Evolutionary conservation across 2,797 vertebrate species (phyloP).

Genomic region (Sebastes iracundus): DNA sequence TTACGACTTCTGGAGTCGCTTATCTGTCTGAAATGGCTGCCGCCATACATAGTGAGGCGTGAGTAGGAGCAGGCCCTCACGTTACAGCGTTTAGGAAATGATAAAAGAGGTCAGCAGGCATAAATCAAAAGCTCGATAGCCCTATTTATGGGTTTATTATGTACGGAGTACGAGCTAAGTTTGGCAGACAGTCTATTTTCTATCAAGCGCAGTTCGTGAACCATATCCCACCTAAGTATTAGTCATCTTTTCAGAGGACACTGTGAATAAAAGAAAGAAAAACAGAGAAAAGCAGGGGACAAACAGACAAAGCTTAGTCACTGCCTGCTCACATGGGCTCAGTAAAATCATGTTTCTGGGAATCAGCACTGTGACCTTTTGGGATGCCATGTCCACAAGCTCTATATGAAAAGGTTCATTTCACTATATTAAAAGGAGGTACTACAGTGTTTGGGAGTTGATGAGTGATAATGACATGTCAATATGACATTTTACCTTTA

Average conservation of each 20-base stretch:
- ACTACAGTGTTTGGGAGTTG: neutral
- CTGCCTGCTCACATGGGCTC: slow-evolving; percentile 30
- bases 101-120: slow-evolving; percentile 21
- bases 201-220: neutral
- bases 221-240: slow-evolving; percentile 1
- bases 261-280: slow-evolving; percentile 18
- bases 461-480: neutral
- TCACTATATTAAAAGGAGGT: slow-evolving; percentile 4
- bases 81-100: slow-evolving; percentile 9
- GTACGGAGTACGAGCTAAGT: slow-evolving; percentile 5
- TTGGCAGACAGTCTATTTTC: neutral
- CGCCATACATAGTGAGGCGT: neutral
- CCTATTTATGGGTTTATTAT: slow-evolving; percentile 38
- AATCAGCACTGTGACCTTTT: slow-evolving; percentile 44
- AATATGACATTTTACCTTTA: neutral
- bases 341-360: slow-evolving; percentile 12
- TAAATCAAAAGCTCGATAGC: slow-evolving; percentile 1
- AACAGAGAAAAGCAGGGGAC: neutral
- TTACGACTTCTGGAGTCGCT: slow-evolving; percentile 1
- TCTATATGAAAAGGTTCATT: slow-evolving; percentile 42
- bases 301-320: slow-evolving; percentile 25
- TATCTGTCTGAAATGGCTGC: slow-evolving; percentile 15
- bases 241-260: slow-evolving; percentile 23
- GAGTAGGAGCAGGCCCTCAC: neutral
- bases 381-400: slow-evolving; percentile 7